phyloP scores from a whole-genome alignment of 2,797 vertebrate genomes.

The Artibeus lituratus region DNA sequence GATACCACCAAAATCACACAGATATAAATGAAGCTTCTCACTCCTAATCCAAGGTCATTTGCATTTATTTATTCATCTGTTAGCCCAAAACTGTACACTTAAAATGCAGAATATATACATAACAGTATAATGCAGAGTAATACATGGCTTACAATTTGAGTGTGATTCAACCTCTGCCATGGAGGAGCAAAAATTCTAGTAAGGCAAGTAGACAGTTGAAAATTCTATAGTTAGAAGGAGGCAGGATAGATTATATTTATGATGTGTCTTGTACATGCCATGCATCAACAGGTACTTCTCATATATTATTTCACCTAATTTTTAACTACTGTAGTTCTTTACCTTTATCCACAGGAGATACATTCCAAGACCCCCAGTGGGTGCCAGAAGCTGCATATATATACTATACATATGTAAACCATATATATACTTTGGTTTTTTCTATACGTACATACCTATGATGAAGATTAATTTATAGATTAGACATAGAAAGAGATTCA shows the following conservation, averaged over 20 bases:
- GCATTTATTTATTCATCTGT: not conserved
- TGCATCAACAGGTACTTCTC: not conserved
- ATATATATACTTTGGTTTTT: not conserved
- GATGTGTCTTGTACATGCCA: slow-evolving; percentile 27
- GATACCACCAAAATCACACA: not conserved
- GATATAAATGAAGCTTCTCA: not conserved
- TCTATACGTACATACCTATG: not conserved
- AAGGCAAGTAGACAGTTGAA: not conserved
- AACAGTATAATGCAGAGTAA: not conserved
- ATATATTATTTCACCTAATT: not conserved
- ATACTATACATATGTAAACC: not conserved
- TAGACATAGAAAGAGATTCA: not conserved
- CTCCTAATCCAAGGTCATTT: not conserved
- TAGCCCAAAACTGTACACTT: not conserved
- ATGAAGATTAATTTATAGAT: not conserved
- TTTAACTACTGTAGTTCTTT: not conserved
- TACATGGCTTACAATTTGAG: not conserved
- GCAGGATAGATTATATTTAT: not conserved
- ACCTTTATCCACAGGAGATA: not conserved
- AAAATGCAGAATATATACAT: not conserved
- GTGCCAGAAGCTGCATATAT: no score
- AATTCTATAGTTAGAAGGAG: not conserved
- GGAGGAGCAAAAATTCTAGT: not conserved
- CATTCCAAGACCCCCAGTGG: not conserved
- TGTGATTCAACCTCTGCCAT: not conserved